Base-by-base conservation (phyloP, 2,888 invertebrate genomes). In the Elmis aenea region DNA sequence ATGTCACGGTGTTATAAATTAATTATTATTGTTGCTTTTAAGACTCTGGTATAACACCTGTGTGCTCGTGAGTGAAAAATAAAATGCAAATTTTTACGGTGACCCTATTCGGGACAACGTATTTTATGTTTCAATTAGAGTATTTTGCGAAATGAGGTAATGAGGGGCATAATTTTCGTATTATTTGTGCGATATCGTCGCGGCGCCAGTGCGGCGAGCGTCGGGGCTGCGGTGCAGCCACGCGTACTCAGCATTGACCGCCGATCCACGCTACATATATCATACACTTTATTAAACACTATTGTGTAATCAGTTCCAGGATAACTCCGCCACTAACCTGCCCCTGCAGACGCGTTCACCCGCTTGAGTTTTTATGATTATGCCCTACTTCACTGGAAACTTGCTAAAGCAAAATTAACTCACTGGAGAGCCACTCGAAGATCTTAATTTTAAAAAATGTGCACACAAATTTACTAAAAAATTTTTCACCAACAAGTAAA, bases 221-320 rank as follows among this genome's bases (percentile, higher is more conserved):
- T 42, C 45, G 34, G 38, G 41, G 41, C 33, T 36, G 38, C 26
- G 26, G 20, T 10, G 43, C 43, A 48, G 25, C 36, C 38, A 42
- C 32, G 36, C 42, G 49, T 49, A 44, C 34, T 40, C 48, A 26
- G 33, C 25, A 29, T 27, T 38, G 35, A 41, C 38, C 45, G 43
- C 42, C 41, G 42, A 38, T 50, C 46, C 27, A 48, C 46, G 50
- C 48, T 48, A 48, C 48, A 48, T 46, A 50, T 38, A 48, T 46
- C 48, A 49, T 48, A 48, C 50, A 50, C 45, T 46, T 50, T 48
- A 50, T 48, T 50, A 46, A 46, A 43, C 48, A 42, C 38, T 36
- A 45, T 43, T 46, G 46, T 46, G 42, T 46, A 50, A 46, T 50
- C 48, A 37, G 44, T 40, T 46, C 46, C 38, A 26, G 37, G 29